Conservation (phyloP, 2,113 vertebrate species). For the Reinhardtius hippoglossoides region DNA sequence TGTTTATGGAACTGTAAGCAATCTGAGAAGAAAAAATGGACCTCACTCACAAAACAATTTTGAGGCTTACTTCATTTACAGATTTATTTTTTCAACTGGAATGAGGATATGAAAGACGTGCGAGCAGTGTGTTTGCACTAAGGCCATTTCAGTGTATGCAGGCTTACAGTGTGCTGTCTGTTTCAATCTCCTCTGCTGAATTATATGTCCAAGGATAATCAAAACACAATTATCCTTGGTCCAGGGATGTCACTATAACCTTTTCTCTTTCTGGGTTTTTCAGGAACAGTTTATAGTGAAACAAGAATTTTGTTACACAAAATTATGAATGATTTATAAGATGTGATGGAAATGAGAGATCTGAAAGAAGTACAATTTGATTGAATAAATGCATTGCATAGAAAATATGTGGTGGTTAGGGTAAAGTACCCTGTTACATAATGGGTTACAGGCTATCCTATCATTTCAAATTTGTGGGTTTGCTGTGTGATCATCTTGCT, state of each 20-base stretch:
- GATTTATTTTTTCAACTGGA: constrained; percentile 8
- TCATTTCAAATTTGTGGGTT: neutral
- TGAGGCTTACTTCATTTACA: constrained; percentile 27
- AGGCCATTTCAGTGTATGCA: neutral
- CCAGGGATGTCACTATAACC: neutral
- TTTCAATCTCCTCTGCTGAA: neutral
- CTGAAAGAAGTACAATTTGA: too few species aligned
- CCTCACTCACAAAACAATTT: constrained; percentile 32
- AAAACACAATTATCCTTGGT: neutral
- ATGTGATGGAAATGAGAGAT: neutral
- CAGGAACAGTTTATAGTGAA: neutral
- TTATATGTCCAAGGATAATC: neutral
- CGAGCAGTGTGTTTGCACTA: neutral
- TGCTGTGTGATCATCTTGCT: neutral
- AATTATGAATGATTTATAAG: neutral
- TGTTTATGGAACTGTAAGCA: constrained; percentile 60
- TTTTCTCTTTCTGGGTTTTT: neutral
- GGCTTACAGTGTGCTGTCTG: neutral
- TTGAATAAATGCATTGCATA: neutral
- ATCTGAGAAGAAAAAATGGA: neutral
- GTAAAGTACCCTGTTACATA: too few species aligned
- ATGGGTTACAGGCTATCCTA: too few species aligned
- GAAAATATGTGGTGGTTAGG: neutral
- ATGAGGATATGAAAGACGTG: constrained; percentile 17
- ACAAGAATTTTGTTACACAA: neutral